Evolutionary conservation across 2,113 vertebrate genomes (phyloP), one percentile per base, ranked within the genome.

Genomic region (Hemicordylus capensis): DNA sequence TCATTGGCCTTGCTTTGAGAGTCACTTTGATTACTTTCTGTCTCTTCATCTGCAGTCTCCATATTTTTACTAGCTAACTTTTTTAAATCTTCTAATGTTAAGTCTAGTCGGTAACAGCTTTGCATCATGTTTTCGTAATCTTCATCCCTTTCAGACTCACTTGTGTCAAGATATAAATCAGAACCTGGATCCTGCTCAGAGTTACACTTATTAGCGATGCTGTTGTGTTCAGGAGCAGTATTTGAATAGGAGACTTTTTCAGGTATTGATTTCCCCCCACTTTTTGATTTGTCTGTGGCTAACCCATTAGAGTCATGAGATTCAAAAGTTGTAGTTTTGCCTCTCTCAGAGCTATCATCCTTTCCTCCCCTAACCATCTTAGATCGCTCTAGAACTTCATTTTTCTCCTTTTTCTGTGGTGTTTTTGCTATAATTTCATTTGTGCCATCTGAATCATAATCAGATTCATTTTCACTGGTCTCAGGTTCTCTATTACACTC

Each of bases 401-500:
- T 48, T 66, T 51, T 83, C 12, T 61, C 85, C 1, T 77, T 64
- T 48, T 78, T 44, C 72, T 15, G 3, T 42, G 37, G 28, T 54
- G 34, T 91, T 95, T 94, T 97, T 77, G 95, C 95, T 74, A 98
- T 95, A 66, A 99, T 97, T 95, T 99, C 97, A 94, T 98, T 98
- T 1, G 97, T 98, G 94, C 97, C 97, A 39, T 96, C 97, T 3
- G 97, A 99, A 92, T 98, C 97, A 80, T 96, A 98, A 5, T 95
- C 94, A 19, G 93, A 92, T 69, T 97, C 92, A 1, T 92, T 92
- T 80, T 89, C 87, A 10, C 28, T 0, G 46, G 46, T 8, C 24
- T 76, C 74, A 70, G 51, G 44, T 64, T 84, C 44, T 46, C 46
- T 75, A 3, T 4, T 34, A 54, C 4, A 34, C 59, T 58, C 78